A percentile compares a stretch with the other conserved stretches of the same genome.
Evolutionary conservation across 1,140 invertebrate genomes (phyloP).

Genomic region (Scaptodrosophila lebanonensis): DNA sequence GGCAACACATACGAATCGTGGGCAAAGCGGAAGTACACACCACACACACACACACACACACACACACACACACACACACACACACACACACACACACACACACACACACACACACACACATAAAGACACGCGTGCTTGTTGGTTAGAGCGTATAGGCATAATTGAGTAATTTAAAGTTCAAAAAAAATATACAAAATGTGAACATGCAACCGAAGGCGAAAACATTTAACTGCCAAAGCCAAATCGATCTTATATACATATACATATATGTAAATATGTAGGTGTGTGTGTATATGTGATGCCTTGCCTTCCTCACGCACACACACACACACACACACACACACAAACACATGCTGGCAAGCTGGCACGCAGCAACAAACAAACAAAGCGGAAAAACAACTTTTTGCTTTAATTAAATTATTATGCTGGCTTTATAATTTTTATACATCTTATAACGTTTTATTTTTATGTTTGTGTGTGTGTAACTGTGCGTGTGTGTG

Average conservation of each 20-base stretch:
- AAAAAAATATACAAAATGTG: too few species aligned
- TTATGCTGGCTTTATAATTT: slow-evolving; percentile 31
- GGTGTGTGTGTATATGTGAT: slow-evolving; percentile 22
- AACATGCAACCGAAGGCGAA: slow-evolving; percentile 6
- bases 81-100: too few species aligned
- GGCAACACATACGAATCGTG: slow-evolving; percentile 2
- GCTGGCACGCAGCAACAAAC: slow-evolving; percentile 14
- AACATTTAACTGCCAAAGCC: slow-evolving; percentile 4
- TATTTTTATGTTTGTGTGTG: too few species aligned
- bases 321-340: slow-evolving; percentile 1
- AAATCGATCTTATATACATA: slow-evolving; percentile 6
- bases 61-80: too few species aligned
- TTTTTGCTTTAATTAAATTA: slow-evolving; percentile 51
- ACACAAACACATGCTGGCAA: too few species aligned
- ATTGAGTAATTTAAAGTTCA: too few species aligned
- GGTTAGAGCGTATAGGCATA: too few species aligned
- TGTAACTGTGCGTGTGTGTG: too few species aligned
- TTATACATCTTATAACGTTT: slow-evolving; percentile 26
- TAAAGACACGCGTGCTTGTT: too few species aligned
- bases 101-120: too few species aligned
- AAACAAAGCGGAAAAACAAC: slow-evolving; percentile 48
- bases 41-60: too few species aligned
- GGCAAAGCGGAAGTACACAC: too few species aligned
- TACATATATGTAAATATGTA: neutral
- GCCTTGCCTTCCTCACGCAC: slow-evolving; percentile 29